Evolutionary conservation across 2,888 invertebrate genomes (phyloP), one percentile per base, ranked within the genome.

Genomic region (Polydrusus pterygomalis): DNA sequence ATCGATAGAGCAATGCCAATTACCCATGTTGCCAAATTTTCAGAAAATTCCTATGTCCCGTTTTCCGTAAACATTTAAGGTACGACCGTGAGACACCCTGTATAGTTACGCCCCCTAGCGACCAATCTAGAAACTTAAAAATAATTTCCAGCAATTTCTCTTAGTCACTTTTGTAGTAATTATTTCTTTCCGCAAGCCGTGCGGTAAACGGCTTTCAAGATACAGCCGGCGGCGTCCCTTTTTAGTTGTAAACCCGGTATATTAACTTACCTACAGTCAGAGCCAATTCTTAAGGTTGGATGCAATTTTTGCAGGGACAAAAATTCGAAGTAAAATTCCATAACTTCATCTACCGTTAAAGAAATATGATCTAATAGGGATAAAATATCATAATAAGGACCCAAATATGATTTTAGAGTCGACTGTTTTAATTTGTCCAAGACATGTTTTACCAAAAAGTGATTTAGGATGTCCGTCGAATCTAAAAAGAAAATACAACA

Each of bases 361-460:
- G 38, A 70, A 34, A 80, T 60, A 62, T 81, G 80, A 63, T 81
- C 80, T 62, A 81, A 69, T 40, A 81, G 64, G n/a, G 79, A 70
- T 2, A 81, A 56, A 11, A 81, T 49, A 67, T 81, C 80, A 72
- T 77, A 81, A 49, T 68, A 71, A 10, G 58, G 10, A n/a, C 81
- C 81, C 15, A 81, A 47, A 20, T 75, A 71, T 8, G 70, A 75
- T 11, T 70, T 54, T 25, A 81, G 65, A 56, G 77, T 68, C 17
- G 74, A 70, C 2, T 63, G 38, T 49, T 75, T 74, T 25, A 81
- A 51, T 74, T 80, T 81, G 7, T 74, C 51, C 40, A 68, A 15
- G 9, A 80, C 64, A n/a, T 69, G 54, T 58, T 74, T 64, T 0
- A 74, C 51, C 11, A 38, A 30, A 62, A 79, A 80, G 40, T 63